Conservation (phyloP, 1,140 invertebrate species). For the Anastrepha obliqua region DNA sequence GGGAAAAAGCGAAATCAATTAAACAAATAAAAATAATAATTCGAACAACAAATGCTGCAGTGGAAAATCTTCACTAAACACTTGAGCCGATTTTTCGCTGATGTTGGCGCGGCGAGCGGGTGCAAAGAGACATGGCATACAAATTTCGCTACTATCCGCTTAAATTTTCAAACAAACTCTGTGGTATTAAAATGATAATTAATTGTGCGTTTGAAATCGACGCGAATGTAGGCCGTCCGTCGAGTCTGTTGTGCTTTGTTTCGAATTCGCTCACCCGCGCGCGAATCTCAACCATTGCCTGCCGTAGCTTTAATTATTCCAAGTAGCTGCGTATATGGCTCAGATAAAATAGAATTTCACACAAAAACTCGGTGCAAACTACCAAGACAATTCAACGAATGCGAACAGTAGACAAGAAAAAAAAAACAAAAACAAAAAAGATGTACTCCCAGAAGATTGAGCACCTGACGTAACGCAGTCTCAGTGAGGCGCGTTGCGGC, state of each 20-base stretch:
- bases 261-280: not conserved
- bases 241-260: not conserved
- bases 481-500: not conserved
- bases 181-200: conserved; percentile 23
- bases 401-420: conserved; percentile 2
- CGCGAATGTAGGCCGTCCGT: not conserved
- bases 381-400: not conserved
- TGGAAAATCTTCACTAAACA: not conserved
- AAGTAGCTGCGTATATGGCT: conserved; percentile 6
- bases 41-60: not conserved
- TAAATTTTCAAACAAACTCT: not conserved
- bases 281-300: too few relatives aligned
- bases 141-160: not conserved
- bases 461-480: not conserved
- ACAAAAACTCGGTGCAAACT: not conserved
- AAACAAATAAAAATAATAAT: not conserved
- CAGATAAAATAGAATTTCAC: conserved; percentile 14
- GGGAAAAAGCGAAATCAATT: not conserved
- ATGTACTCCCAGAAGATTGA: conserved; percentile 47
- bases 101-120: not conserved
- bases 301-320: not conserved
- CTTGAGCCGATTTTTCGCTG: too few relatives aligned
- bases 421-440: not conserved
- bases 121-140: not conserved
- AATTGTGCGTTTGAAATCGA: conserved; percentile 9